These are phyloP conservation scores for Melanaphis sacchari DNA, from an alignment of 1,140 invertebrate genomes.

Conservation along the genomic window DNA sequence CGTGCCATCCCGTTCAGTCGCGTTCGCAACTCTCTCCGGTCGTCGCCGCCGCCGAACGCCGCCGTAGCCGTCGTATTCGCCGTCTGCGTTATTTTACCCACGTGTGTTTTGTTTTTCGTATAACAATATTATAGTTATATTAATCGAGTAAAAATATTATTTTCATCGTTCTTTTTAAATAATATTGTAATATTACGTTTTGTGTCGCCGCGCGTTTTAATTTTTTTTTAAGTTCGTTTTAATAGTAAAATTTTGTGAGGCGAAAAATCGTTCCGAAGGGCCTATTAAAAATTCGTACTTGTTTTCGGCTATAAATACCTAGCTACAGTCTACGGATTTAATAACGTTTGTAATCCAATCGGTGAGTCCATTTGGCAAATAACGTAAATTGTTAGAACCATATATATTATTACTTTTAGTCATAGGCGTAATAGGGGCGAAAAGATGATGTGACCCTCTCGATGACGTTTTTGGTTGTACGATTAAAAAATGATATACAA, in stretches of 20 bases:
- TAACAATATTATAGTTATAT: neutral
- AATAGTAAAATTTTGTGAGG: neutral
- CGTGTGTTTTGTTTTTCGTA: neutral
- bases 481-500: too few species aligned
- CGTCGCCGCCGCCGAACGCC: neutral
- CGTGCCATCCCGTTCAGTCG: conserved; percentile 42
- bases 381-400: neutral
- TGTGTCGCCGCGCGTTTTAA: neutral
- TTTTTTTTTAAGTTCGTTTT: neutral
- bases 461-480: too few species aligned
- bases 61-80: neutral
- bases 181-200: neutral
- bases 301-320: neutral
- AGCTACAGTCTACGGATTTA: neutral
- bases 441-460: too few species aligned
- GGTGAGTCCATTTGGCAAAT: neutral
- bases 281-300: neutral
- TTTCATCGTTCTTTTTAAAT: neutral
- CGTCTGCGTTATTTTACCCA: neutral
- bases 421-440: neutral
- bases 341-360: neutral
- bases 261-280: neutral
- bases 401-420: neutral
- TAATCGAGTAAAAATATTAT: neutral
- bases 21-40: conserved; percentile 38